Evolutionary conservation across 2,113 vertebrate species (phyloP), one percentile per base, ranked within the genome.

Genomic region (Austrofundulus limnaeus): DNA sequence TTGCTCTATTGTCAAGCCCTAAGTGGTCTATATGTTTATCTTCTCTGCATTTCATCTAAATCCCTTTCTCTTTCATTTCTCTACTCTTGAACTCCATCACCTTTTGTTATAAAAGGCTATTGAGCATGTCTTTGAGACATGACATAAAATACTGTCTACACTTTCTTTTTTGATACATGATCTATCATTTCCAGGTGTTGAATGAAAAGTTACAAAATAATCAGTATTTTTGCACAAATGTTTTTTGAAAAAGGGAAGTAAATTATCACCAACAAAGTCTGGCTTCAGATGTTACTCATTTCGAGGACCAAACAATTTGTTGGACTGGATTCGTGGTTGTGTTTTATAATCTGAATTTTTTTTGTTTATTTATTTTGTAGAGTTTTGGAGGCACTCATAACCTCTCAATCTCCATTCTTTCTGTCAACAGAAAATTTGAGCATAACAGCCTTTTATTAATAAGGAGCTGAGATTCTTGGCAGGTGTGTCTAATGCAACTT

Each of bases 91-190:
- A 72, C 59, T 19, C 47, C 45, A 61, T 81, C 45, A 45, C 21
- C 64, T 42, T 38, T 51, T 58, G 24, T 63, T 72, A 25, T 41
- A 51, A 70, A 71, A 57, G 21, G 50, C 52, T 23, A 57, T 24
- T 66, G 46, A 60, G 71, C 59, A 60, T 70, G 42, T 80, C 65
- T 78, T 4, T 64, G 66, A 71, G 68, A 77, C 37, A 23, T 49
- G 38, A 81, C 28, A 51, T 66, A 57, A 75, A 41, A 57, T 37
- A 70, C 43, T 53, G 20, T 31, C 54, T 63, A 56, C 39, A 34
- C 63, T 69, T 46, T 61, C 56, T 69, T 46, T 61, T 52, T 69
- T 55, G 16, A 20, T n/a, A 59, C 11, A 31, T 17, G 37, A 45
- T 66, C 47, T 20, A 59, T 71, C 53, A 70, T 65, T 76, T 64